These are phyloP conservation scores for Cinclus mexicanus DNA, from an alignment of 2,113 vertebrate genomes.

Conservation along the genomic window DNA sequence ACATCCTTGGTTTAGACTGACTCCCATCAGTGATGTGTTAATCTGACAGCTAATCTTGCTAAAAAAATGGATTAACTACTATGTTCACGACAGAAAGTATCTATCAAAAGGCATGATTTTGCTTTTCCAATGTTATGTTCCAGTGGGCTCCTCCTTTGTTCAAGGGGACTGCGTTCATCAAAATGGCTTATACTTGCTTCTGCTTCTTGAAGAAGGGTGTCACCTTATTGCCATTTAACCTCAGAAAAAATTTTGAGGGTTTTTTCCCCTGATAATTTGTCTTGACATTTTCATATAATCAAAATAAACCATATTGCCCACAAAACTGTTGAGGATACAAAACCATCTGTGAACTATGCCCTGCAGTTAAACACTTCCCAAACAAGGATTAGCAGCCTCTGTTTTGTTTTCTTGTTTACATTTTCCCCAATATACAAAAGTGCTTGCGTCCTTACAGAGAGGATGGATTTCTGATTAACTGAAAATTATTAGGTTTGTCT, in stretches of 20 bases:
- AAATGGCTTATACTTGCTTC: background rate
- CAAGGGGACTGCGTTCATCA: background rate
- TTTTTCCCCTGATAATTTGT: background rate
- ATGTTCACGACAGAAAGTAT: background rate
- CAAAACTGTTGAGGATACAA: background rate
- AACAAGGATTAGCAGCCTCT: background rate
- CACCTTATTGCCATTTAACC: background rate
- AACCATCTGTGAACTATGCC: background rate
- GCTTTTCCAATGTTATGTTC: background rate
- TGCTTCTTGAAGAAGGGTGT: background rate
- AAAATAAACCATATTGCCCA: background rate
- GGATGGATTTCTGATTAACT: background rate
- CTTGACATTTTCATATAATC: slow-evolving; percentile 16
- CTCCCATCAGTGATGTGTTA: slow-evolving; percentile 24
- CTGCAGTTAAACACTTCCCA: background rate
- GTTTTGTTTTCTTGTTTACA: background rate
- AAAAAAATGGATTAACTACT: slow-evolving; percentile 36
- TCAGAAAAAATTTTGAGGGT: background rate
- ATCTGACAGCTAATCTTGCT: slow-evolving; percentile 52
- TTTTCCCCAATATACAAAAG: background rate
- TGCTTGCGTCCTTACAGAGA: background rate
- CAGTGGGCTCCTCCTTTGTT: background rate
- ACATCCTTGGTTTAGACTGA: slow-evolving; percentile 7
- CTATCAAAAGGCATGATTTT: background rate
- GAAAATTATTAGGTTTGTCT: background rate